Evolutionary conservation across 2,113 vertebrate species (phyloP), one percentile per base, ranked within the genome.

Genomic region (Catagonus wagneri): DNA sequence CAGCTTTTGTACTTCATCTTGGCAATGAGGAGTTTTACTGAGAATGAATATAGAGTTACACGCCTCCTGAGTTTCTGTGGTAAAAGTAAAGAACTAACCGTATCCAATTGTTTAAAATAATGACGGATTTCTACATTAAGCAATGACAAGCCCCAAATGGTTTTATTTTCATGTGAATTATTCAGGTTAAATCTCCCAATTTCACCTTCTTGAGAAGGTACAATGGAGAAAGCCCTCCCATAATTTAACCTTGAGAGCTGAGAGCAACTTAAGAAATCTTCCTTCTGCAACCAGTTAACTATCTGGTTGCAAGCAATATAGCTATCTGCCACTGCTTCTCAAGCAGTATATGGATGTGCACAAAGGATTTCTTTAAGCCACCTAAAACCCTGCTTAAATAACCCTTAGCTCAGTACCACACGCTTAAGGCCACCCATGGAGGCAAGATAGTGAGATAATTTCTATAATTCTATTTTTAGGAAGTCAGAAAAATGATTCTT

Each of bases 121-220:
- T 89, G 87, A 93, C 96, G 56, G 72, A 85, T 90, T 96, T 95
- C 36, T 76, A 68, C 39, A 66, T 96, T 95, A 97, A 97, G 68
- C 52, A 95, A 85, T 94, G 89, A 63, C 72, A 97, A 89, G 34
- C 23, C n/a, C 22, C 92, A 88, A 88, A 95, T 87, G 34, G n/a
- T 87, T 97, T 91, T 89, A 97, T 96, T 95, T 97, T 96, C 34
- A 58, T 7, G 39, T 81, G 76, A 96, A 65, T 97, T 95, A 83
- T 83, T 96, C 56, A 95, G 76, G 29, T 95, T 95, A 90, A 96
- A 60, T 52, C 50, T 92, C 54, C 23, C 19, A 84, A 23, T 78
- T 93, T 96, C 63, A 92, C 68, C 27, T 97, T 6, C 56, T 95
- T 92, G 60, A 96, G 61, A 94, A 96, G 27, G 17, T 90, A 34